These are phyloP conservation scores for Pammene fasciana DNA, from an alignment of 2,888 invertebrate species.

Conservation along the genomic window DNA sequence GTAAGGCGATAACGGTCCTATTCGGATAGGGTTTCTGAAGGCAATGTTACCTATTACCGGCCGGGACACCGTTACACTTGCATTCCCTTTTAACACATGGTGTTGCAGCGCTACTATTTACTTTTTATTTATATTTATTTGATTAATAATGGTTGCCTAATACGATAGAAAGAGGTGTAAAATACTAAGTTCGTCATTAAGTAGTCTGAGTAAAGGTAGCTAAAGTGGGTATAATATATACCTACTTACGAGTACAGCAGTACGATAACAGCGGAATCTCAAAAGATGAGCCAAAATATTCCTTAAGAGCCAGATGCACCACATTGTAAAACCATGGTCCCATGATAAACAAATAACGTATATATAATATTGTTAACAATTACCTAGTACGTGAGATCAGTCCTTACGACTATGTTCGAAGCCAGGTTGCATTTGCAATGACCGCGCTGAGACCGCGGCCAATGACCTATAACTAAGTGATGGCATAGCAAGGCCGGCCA, in stretches of 20 bases:
- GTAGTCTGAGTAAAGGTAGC: too few species aligned
- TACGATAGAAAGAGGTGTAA: too few species aligned
- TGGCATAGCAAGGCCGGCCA: slow-evolving; percentile 72
- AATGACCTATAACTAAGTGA: slow-evolving; percentile 54
- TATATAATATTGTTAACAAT: neutral
- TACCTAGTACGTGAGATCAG: neutral
- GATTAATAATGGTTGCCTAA: neutral
- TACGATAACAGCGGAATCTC: too few species aligned
- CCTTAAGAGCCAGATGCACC: neutral
- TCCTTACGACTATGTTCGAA: neutral
- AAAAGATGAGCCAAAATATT: too few species aligned
- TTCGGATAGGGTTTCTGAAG: slow-evolving; percentile 57
- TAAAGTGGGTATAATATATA: too few species aligned
- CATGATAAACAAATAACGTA: neutral
- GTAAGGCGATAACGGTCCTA: slow-evolving; percentile 67
- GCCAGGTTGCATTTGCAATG: slow-evolving; percentile 34
- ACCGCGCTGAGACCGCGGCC: slow-evolving; percentile 44
- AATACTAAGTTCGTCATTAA: too few species aligned
- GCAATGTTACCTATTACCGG: slow-evolving; percentile 58
- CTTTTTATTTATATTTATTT: neutral
- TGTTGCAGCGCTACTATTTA: neutral
- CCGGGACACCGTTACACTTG: slow-evolving; percentile 59
- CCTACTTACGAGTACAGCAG: too few species aligned
- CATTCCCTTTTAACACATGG: slow-evolving; percentile 43
- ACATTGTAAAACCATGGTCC: neutral